A percentile compares a stretch with the other conserved stretches of the same genome.
These are phyloP conservation scores for Perizoma flavofasciatum DNA, from an alignment of 2,888 invertebrate species.

Conservation along the genomic window DNA sequence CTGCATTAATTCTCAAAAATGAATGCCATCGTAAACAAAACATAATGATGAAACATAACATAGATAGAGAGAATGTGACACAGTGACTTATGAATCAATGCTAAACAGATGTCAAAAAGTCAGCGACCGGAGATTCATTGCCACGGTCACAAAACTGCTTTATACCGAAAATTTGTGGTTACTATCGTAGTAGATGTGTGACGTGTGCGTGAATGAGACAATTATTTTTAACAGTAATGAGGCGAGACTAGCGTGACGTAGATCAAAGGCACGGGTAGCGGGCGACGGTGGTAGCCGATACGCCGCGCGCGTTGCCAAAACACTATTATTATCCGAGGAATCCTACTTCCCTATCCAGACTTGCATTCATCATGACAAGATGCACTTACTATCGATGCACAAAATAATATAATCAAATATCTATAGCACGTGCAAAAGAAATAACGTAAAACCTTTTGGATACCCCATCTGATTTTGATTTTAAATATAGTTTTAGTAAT, in stretches of 20 bases:
- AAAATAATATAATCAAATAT: slow-evolving; percentile 3
- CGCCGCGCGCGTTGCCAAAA: slow-evolving; percentile 63
- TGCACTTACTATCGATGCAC: slow-evolving; percentile 10
- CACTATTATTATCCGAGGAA: slow-evolving; percentile 54
- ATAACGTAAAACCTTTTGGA: too few species aligned
- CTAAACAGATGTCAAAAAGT: slow-evolving; percentile 52
- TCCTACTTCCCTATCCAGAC: slow-evolving; percentile 36
- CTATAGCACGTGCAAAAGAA: not conserved
- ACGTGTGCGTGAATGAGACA: slow-evolving; percentile 78
- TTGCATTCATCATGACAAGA: slow-evolving; percentile 24
- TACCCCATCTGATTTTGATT: too few species aligned
- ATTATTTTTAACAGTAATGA: slow-evolving; percentile 79
- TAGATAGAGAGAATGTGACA: slow-evolving; percentile 34
- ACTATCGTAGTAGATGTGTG: slow-evolving; percentile 76
- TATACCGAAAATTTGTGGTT: slow-evolving; percentile 75
- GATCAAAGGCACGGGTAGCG: slow-evolving; percentile 36
- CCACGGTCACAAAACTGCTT: slow-evolving; percentile 70
- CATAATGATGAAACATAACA: slow-evolving; percentile 28
- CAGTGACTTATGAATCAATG: slow-evolving; percentile 41
- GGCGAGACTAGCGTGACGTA: slow-evolving; percentile 52
- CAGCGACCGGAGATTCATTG: slow-evolving; percentile 62
- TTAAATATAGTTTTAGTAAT: too few species aligned
- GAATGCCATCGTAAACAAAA: slow-evolving; percentile 15
- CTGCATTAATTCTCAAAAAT: not conserved
- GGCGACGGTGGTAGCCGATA: slow-evolving; percentile 45